A percentile compares a stretch with the other conserved stretches of the same genome.
phyloP scores from a whole-genome alignment of 2,888 invertebrate species.

The Zaprionus bogoriensis region DNA sequence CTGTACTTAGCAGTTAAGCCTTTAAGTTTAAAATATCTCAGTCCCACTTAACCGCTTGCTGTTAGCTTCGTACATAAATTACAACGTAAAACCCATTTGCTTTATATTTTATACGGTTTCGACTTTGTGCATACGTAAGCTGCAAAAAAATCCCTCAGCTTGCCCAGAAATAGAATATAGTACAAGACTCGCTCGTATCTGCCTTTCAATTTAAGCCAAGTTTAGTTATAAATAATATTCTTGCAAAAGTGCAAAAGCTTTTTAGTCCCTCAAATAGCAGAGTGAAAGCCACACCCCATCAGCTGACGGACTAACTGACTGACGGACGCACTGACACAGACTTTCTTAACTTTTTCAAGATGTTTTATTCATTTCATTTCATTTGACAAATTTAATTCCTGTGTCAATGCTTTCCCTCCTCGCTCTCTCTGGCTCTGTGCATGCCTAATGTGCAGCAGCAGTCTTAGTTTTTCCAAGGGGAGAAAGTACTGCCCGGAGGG shows the following conservation, averaged over 20 bases:
- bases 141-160: not conserved
- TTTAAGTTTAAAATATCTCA: too few relatives aligned
- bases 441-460: not conserved
- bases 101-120: not conserved
- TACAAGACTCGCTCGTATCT: not conserved
- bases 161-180: not conserved
- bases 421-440: slow-evolving; percentile 15
- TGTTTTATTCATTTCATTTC: slow-evolving; percentile 6
- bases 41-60: too few relatives aligned
- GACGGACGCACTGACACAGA: too few relatives aligned
- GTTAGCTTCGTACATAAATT: too few relatives aligned
- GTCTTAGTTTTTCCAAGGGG: not conserved
- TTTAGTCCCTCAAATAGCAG: not conserved
- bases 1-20: too few relatives aligned
- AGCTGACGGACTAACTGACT: too few relatives aligned
- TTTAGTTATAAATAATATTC: not conserved
- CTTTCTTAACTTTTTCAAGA: not conserved
- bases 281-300: not conserved
- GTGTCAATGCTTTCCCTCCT: slow-evolving; percentile 4
- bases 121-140: slow-evolving; percentile 3
- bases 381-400: slow-evolving; percentile 2
- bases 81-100: not conserved
- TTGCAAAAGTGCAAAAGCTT: not conserved
- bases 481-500: not conserved
- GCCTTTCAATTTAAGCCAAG: not conserved